phyloP scores from a whole-genome alignment of 2,888 invertebrate genomes.

The Pyrrhopygopsis socrates region DNA sequence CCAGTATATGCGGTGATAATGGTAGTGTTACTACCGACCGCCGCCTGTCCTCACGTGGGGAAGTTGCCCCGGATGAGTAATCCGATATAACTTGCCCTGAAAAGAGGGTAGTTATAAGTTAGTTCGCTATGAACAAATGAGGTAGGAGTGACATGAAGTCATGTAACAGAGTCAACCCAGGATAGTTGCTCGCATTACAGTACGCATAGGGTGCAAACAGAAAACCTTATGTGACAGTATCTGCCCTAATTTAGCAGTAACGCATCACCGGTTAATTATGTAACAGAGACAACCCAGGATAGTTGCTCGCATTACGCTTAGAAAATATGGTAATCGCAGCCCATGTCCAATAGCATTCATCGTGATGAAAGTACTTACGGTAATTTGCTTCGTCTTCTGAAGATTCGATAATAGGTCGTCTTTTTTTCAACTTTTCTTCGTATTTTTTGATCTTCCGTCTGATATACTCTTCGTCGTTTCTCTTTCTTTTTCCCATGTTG shows the following conservation, averaged over 20 bases:
- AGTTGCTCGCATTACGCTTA: not conserved
- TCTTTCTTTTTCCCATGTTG: not conserved
- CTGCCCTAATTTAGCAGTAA: not conserved
- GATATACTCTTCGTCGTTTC: not conserved
- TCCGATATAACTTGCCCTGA: not conserved
- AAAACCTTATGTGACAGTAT: not conserved
- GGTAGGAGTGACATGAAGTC: not conserved
- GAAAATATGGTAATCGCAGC: too few relatives aligned
- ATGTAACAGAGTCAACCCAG: not conserved
- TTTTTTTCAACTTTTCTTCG: not conserved
- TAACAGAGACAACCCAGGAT: not conserved
- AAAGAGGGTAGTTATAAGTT: not conserved
- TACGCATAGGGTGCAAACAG: not conserved
- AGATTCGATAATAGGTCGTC: not conserved
- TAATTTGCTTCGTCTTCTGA: not conserved
- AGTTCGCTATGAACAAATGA: not conserved
- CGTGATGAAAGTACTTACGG: not conserved
- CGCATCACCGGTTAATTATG: not conserved
- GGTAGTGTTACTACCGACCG: not conserved
- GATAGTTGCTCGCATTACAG: slow-evolving; percentile 7
- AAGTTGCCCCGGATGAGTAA: not conserved
- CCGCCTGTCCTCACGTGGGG: not conserved
- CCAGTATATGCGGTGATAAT: not conserved
- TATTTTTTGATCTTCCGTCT: not conserved
- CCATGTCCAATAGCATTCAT: too few relatives aligned